Conservation (phyloP, 2,113 vertebrate species). For the Melanerpes formicivorus region DNA sequence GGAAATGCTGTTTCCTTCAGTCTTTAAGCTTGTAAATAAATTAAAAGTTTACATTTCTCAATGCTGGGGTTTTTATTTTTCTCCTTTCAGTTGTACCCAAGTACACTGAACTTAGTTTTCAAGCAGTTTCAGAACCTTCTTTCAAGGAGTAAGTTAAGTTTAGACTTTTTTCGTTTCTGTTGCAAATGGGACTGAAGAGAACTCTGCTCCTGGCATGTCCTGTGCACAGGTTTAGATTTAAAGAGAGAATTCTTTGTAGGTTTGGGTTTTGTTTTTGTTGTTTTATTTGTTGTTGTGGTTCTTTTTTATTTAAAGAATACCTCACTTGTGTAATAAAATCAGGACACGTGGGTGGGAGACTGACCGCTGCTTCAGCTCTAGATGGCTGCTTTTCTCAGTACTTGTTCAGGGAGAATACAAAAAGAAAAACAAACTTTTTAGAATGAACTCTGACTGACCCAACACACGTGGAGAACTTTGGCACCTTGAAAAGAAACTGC, state of each 20-base stretch:
- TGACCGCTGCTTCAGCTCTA: constrained; percentile 71
- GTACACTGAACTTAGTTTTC: constrained; percentile 68
- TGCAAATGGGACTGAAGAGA: constrained; percentile 43
- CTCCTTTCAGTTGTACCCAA: constrained; percentile 46
- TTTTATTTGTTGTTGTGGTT: constrained; percentile 4
- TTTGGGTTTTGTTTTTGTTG: too few relatives aligned
- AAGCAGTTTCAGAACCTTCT: constrained; percentile 47
- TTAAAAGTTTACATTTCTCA: constrained; percentile 79
- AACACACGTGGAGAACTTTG: constrained; percentile 56
- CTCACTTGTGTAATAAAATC: constrained; percentile 82
- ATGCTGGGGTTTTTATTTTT: constrained; percentile 48
- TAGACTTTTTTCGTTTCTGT: constrained; percentile 20
- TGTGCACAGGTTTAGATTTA: constrained; percentile 25
- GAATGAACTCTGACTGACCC: constrained; percentile 69
- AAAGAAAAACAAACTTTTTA: constrained; percentile 42
- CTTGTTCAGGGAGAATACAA: constrained; percentile 81
- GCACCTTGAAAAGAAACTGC: constrained; percentile 71
- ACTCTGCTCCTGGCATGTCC: constrained; percentile 42
- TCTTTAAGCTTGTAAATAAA: constrained; percentile 79
- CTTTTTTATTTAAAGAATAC: constrained; percentile 71
- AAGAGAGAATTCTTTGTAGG: neutral
- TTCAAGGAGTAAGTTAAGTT: constrained; percentile 18
- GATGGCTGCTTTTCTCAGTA: constrained; percentile 75
- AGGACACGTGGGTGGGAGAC: constrained; percentile 75
- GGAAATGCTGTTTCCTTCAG: constrained; percentile 72